Percentiles rank a stretch among this genome's conserved stretches.
These are phyloP conservation scores for Drosophila prostipennis DNA, from an alignment of 2,888 invertebrate genomes.

Conservation along the genomic window DNA sequence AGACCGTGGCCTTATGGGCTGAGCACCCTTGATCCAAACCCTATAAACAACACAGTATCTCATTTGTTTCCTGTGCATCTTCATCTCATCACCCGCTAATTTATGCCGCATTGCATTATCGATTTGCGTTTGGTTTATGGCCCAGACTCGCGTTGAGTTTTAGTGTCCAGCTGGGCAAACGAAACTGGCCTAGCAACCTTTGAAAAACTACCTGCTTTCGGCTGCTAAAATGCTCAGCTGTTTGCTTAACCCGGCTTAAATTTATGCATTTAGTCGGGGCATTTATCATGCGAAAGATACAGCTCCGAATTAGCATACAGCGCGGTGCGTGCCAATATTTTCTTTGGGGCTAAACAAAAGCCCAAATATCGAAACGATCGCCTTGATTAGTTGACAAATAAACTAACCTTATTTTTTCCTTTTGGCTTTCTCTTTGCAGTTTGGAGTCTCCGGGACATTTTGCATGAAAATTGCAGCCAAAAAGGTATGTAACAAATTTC, in stretches of 20 bases:
- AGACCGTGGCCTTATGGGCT: too few relatives aligned
- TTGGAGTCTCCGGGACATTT: conserved; percentile 29
- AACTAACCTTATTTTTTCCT: conserved; percentile 25
- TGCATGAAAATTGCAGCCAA: conserved; percentile 72
- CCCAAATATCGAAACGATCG: conserved; percentile 15
- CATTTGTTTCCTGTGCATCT: conserved; percentile 1
- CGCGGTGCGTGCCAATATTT: conserved; percentile 47
- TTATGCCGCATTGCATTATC: conserved; percentile 44
- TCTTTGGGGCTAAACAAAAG: conserved; percentile 30
- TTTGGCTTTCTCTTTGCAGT: conserved; percentile 66
- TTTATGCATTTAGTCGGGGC: conserved; percentile 45
- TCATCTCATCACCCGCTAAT: conserved; percentile 44
- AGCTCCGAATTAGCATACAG: conserved; percentile 43
- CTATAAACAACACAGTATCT: neutral
- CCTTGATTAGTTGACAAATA: conserved; percentile 48
- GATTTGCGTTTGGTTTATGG: conserved; percentile 38
- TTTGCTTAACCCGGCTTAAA: conserved; percentile 39
- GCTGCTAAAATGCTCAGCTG: conserved; percentile 15
- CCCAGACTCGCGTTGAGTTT: conserved; percentile 5
- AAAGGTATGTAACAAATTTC: conserved; percentile 60
- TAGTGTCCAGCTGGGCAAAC: conserved; percentile 29
- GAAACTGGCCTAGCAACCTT: conserved; percentile 43
- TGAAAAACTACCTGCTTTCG: conserved; percentile 33
- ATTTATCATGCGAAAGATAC: conserved; percentile 47
- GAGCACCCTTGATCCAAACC: too few relatives aligned